Percentiles rank a stretch among this genome's conserved stretches.
phyloP scores from a whole-genome alignment of 2,888 invertebrate species.

The Pachliopta kotzebuea region DNA sequence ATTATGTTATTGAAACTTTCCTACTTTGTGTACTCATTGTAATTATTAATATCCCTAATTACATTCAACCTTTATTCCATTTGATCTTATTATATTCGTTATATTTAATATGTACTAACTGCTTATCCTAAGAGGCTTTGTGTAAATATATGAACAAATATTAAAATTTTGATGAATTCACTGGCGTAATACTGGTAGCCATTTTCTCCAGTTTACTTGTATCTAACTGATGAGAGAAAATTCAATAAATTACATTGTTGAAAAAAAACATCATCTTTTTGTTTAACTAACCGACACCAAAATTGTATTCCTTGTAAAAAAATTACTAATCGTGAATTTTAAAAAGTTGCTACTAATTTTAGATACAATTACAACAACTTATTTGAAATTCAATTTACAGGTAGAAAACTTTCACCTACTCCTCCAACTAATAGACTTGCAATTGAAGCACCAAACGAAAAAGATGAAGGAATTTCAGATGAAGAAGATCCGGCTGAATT shows the following conservation, averaged over 20 bases:
- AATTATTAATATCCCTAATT: constrained; percentile 25
- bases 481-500: constrained; percentile 92
- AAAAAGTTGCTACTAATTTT: not conserved
- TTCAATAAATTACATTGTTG: constrained; percentile 4
- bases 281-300: constrained; percentile 11
- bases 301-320: constrained; percentile 10
- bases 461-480: constrained; percentile 87
- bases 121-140: constrained; percentile 17
- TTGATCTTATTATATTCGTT: constrained; percentile 29
- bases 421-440: constrained; percentile 83
- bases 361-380: not conserved
- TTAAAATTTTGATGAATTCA: constrained; percentile 38
- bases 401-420: constrained; percentile 85
- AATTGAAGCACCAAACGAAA: constrained; percentile 83
- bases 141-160: constrained; percentile 18
- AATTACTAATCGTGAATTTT: constrained; percentile 13
- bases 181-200: constrained; percentile 74
- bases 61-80: constrained; percentile 8
- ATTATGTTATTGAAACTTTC: constrained; percentile 60
- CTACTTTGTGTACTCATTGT: constrained; percentile 53
- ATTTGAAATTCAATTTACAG: constrained; percentile 52
- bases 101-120: constrained; percentile 32
- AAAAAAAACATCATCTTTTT: not conserved
- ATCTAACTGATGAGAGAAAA: constrained; percentile 26
- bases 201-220: constrained; percentile 73